A percentile compares a stretch with the other conserved stretches of the same genome.
phyloP scores from a whole-genome alignment of 2,113 vertebrate genomes.

The Eulemur rufifrons region DNA sequence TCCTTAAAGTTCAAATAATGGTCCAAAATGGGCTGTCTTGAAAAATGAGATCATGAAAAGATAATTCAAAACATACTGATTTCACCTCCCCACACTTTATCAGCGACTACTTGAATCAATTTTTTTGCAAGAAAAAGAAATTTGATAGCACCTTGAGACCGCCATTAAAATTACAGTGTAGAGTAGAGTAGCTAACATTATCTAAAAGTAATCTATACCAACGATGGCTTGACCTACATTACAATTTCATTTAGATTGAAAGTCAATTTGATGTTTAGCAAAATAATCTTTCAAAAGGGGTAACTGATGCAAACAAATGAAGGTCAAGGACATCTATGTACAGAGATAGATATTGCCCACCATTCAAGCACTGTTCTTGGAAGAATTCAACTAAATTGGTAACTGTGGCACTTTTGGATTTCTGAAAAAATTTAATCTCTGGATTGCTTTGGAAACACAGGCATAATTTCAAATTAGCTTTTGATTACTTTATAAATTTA shows the following conservation, averaged over 20 bases:
- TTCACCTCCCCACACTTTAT: neutral
- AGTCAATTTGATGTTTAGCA: neutral
- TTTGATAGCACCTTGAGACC: neutral
- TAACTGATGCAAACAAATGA: neutral
- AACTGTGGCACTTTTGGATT: neutral
- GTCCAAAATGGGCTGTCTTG: neutral
- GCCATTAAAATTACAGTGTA: neutral
- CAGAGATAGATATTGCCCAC: too few species aligned
- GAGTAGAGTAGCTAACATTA: neutral
- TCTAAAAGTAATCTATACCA: neutral
- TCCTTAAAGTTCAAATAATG: neutral
- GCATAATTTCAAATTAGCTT: slow-evolving; percentile 20
- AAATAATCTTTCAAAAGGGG: slow-evolving; percentile 1
- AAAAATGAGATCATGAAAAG: neutral
- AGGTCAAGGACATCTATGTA: neutral
- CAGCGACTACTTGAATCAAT: neutral
- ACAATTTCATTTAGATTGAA: neutral
- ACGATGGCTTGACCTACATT: neutral
- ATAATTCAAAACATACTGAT: neutral
- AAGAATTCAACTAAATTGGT: neutral
- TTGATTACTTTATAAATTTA: neutral
- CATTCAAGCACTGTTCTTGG: neutral
- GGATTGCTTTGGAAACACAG: neutral
- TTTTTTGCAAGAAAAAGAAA: neutral
- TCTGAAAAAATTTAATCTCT: neutral